Percentiles rank a stretch among this genome's conserved stretches.
Evolutionary conservation across 2,888 invertebrate genomes (phyloP).

Genomic region (Vesta saturnalis): DNA sequence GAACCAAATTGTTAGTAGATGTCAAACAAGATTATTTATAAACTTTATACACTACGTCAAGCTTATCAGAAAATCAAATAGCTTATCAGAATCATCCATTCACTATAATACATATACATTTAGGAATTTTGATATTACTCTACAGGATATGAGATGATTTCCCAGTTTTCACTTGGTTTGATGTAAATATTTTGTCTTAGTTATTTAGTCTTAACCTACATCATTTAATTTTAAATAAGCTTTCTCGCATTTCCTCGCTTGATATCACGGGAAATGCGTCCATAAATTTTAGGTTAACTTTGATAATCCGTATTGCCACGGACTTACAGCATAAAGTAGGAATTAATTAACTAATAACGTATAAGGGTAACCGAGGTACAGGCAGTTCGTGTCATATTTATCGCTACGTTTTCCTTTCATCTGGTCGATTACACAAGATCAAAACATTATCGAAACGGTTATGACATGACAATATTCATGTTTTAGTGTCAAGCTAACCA

Average conservation of each 20-base stretch:
- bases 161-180: neutral
- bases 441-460: too few species aligned
- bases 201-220: neutral
- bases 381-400: neutral
- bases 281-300: neutral
- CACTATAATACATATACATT: neutral
- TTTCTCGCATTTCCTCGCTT: neutral
- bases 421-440: too few species aligned
- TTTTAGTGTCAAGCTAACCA: too few species aligned
- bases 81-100: neutral
- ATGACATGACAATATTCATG: too few species aligned
- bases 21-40: neutral
- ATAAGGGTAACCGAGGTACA: neutral
- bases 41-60: neutral
- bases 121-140: too few species aligned
- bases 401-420: too few species aligned
- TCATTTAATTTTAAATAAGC: neutral
- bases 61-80: neutral
- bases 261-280: neutral
- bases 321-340: neutral
- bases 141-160: neutral
- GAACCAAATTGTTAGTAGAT: neutral
- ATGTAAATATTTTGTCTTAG: conserved; percentile 1
- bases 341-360: conserved; percentile 1
- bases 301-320: neutral